Evolutionary conservation across 2,797 vertebrate genomes (phyloP), one percentile per base, ranked within the genome.

Genomic region (Paedocypris micromegethes): DNA sequence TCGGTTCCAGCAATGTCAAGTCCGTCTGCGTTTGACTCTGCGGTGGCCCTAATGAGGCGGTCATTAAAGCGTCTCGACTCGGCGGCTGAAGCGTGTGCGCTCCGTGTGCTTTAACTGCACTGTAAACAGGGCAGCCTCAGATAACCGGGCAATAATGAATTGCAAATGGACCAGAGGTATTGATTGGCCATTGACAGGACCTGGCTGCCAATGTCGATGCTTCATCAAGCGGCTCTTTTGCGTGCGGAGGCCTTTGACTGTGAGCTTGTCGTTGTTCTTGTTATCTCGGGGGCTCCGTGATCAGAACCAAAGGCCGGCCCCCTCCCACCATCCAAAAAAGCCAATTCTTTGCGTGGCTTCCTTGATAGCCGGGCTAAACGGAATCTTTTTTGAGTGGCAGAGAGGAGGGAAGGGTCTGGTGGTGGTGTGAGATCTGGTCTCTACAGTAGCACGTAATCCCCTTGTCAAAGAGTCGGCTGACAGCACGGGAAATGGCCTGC

Each of bases 141-240:
- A 92, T 81, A 72, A 93, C 83, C 82, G 83, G 86, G 86, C 72
- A 84, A 90, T 87, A 90, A 93, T 84, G 89, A 94, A 92, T 92
- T 91, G 92, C 89, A 89, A 88, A 92, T 91, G 87, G 80, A 75
- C 84, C 77, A 74, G 46, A 52, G 79, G 81, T 91, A 93, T 92
- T 70, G 91, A 95, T 89, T 87, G 2, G 74, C 69, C 82, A 88
- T 91, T 89, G 88, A 89, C 90, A 86, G 85, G 59, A 48, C 66
- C 39, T 48, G 82, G 79, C 80, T 84, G 86, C 82, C 83, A 77
- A 82, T 82, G 87, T 88, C 86, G 80, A 90, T 88, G 86, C 87
- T 87, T 86, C 85, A 88, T 90, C 88, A 88, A 84, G 86, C 85
- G 68, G 84, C 80, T 85, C 81, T 86, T 83, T 86, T 89, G 75